phyloP scores from a whole-genome alignment of 2,113 vertebrate species.

The Gymnocephalus cernua region DNA sequence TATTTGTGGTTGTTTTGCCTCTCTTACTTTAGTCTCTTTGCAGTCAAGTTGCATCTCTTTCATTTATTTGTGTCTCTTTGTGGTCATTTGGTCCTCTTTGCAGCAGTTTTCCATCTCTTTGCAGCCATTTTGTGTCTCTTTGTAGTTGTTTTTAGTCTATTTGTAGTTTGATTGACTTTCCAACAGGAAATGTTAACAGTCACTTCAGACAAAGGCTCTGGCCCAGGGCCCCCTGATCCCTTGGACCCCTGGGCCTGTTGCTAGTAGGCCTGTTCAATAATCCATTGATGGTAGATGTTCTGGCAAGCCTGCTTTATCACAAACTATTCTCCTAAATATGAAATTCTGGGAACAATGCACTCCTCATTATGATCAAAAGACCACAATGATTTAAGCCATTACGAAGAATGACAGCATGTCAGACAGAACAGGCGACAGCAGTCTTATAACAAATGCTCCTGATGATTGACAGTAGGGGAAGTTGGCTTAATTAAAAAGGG shows the following conservation, averaged over 20 bases:
- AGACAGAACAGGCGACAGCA: constrained; percentile 15
- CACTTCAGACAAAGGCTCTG: neutral
- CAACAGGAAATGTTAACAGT: neutral
- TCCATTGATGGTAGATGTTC: neutral
- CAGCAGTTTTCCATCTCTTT: neutral
- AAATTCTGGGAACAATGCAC: constrained; percentile 20
- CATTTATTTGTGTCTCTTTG: neutral
- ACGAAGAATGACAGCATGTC: neutral
- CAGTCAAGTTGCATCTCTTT: neutral
- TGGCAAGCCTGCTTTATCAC: neutral
- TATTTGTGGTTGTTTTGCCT: neutral
- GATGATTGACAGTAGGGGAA: constrained; percentile 25
- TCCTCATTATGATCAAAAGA: constrained; percentile 13
- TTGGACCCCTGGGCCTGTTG: neutral
- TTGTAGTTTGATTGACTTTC: neutral
- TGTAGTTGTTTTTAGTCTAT: neutral
- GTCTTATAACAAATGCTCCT: constrained; percentile 8
- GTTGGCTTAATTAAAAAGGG: constrained; percentile 15
- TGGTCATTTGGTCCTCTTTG: neutral
- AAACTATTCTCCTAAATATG: neutral
- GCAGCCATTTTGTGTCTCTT: neutral
- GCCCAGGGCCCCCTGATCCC: neutral
- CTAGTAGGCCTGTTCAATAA: neutral
- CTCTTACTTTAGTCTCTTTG: neutral
- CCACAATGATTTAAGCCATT: constrained; percentile 19